Base-by-base conservation (phyloP, 2,797 vertebrate species). In the Microcaecilia unicolor region DNA sequence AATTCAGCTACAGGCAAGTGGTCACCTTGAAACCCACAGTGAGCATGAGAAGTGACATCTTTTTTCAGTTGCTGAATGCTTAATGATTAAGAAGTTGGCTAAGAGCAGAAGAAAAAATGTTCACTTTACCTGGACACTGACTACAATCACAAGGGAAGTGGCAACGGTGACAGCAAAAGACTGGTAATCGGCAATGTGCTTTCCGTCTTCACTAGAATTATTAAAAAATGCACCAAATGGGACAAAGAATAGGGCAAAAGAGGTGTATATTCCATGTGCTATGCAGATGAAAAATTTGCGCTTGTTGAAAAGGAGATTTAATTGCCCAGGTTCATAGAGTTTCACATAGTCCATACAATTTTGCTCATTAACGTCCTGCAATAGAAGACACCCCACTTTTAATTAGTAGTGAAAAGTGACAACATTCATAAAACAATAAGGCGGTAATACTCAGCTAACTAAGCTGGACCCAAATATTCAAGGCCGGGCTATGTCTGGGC, bases 231-330 rank as follows among this genome's bases (percentile, higher is more conserved):
- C 78, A 53, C 83, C 85, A 1, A 81, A 90, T 10, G 88, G 86
- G 34, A 91, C 66, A 48, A 93, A 91, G 70, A 92, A 92, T 18
- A 93, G 83, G 34, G 72, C 59, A 27, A 88, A 75, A 0, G 89
- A 91, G 1, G 84, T 92, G 34, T 73, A 84, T 48, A 89, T 34
- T 5, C 88, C 88, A 53, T 90, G 86, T 25, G 83, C 68, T 1
- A 83, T 52, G 28, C 88, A 91, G 59, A 86, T 72, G 69, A 91
- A 88, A 61, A 93, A 91, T 64, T 73, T 79, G 0, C 48, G 74
- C 41, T 91, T 93, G 78, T 91, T 93, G 62, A 93, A 92, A 28
- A 90, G 74, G 9, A 89, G 74, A 46, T 89, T 90, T 21, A 83
- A 78, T 42, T 90, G 88, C 10, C 89, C 89, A 1, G 81, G 84